Base-by-base conservation (phyloP, 2,888 invertebrate genomes). In the Drosophila suboccidentalis region DNA sequence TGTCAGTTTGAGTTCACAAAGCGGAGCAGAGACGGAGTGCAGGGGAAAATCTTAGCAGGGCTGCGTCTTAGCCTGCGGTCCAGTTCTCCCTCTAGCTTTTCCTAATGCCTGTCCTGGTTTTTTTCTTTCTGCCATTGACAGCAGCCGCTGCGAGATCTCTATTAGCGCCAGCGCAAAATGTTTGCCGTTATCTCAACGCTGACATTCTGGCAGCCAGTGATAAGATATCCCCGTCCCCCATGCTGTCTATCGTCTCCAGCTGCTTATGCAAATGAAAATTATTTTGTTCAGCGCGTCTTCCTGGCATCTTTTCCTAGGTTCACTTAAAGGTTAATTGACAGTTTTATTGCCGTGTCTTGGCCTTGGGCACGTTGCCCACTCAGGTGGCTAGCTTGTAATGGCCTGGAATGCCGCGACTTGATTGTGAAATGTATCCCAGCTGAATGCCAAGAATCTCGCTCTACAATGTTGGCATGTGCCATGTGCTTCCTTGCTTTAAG, bases 291-390 rank as follows among this genome's bases (percentile, higher is more conserved):
- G 46, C 51, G n/a, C 71, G 65, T 64, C 65, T 69, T 61, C 38
- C 39, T 47, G 72, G 65, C 63, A 75, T 76, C 75, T 77, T 70
- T 61, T 26, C 26, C 59, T 71, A 66, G 71, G 82, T 77, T 86
- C 87, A 79, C 75, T 86, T 75, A 69, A 77, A 79, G 86, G 82
- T 91, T 91, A 91, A 91, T 91, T 91, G 91, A 90, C 91, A 90
- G 90, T 83, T 90, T 82, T 90, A 76, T 76, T 78, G 78, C 41
- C 50, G 19, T 53, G 57, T 63, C 71, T 66, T 76, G 65, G 75
- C 65, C 77, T 66, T 75, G 74, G 53, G 63, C 63, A 50, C 67
- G 69, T 22, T 55, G 50, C 67, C 55, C 43, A 29, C 55, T 58
- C 49, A 72, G 66, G 66, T 26, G 34, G 43, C 29, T 43, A 19